phyloP scores from a whole-genome alignment of 2,113 vertebrate genomes.

The Martes martes region DNA sequence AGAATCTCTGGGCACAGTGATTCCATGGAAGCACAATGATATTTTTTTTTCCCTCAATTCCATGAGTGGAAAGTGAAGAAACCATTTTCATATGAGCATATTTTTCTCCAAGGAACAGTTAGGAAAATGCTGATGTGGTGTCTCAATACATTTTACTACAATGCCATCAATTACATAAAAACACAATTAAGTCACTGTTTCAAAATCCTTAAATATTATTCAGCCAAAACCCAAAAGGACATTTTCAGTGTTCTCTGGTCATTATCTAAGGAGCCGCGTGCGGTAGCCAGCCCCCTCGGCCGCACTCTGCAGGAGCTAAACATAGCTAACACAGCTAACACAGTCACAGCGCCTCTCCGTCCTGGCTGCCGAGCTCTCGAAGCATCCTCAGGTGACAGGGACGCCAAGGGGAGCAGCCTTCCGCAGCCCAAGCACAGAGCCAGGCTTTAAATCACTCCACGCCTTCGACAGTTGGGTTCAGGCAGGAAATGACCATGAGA shows the following conservation, averaged over 20 bases:
- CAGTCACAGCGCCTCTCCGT: neutral
- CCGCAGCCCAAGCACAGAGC: neutral
- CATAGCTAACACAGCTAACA: neutral
- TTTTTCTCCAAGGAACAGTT: constrained; percentile 77
- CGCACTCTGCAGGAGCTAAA: neutral
- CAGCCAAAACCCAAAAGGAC: constrained; percentile 70
- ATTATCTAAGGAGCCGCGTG: neutral
- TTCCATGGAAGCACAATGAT: constrained; percentile 52
- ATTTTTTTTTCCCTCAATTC: constrained; percentile 42
- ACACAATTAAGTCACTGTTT: constrained; percentile 76
- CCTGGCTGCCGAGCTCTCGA: neutral
- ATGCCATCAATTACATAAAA: constrained; percentile 73
- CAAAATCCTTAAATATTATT: constrained; percentile 72
- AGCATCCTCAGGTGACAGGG: constrained; percentile 21
- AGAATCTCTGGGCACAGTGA: constrained; percentile 14
- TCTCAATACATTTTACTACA: constrained; percentile 70
- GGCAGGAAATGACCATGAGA: neutral
- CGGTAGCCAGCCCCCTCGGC: constrained; percentile 27
- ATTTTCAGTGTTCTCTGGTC: neutral
- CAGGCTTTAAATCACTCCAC: neutral
- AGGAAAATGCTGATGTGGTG: constrained; percentile 76
- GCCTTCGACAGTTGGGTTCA: neutral
- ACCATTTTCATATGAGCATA: constrained; percentile 72
- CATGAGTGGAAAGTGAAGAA: constrained; percentile 70
- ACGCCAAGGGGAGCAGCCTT: neutral